Percentiles rank a stretch among this genome's conserved stretches.
phyloP scores from a whole-genome alignment of 2,113 vertebrate species.

The Nycticryphes semicollaris region DNA sequence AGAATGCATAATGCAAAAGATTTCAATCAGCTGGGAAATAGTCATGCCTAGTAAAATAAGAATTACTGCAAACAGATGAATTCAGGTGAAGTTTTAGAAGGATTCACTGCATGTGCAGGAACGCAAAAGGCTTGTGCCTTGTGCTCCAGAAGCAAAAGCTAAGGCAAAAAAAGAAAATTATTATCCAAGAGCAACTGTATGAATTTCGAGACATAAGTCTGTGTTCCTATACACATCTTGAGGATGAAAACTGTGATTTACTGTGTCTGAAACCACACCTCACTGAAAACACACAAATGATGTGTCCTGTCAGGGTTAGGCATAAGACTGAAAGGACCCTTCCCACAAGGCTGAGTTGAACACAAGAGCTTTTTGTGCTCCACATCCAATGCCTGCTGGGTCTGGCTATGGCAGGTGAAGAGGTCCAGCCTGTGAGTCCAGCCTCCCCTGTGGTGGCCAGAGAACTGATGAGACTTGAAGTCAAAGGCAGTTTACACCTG shows the following conservation, averaged over 20 bases:
- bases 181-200: background rate
- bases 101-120: background rate
- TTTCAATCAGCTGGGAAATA: background rate
- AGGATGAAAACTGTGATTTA: background rate
- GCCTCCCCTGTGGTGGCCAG: background rate
- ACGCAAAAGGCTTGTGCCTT: background rate
- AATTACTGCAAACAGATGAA: background rate
- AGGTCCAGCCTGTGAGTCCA: background rate
- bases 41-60: background rate
- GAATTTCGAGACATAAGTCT: background rate
- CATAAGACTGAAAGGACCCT: background rate
- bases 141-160: background rate
- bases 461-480: background rate
- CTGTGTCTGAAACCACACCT: background rate
- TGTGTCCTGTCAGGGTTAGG: background rate
- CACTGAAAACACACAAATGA: background rate
- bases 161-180: background rate
- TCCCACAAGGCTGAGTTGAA: background rate
- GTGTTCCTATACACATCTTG: background rate
- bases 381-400: background rate
- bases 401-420: background rate
- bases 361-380: background rate
- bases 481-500: background rate
- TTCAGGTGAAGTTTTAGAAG: background rate
- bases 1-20: background rate